A percentile compares a stretch with the other conserved stretches of the same genome.
Evolutionary conservation across 2,888 invertebrate genomes (phyloP).

Genomic region (Lucinisca nassula): DNA sequence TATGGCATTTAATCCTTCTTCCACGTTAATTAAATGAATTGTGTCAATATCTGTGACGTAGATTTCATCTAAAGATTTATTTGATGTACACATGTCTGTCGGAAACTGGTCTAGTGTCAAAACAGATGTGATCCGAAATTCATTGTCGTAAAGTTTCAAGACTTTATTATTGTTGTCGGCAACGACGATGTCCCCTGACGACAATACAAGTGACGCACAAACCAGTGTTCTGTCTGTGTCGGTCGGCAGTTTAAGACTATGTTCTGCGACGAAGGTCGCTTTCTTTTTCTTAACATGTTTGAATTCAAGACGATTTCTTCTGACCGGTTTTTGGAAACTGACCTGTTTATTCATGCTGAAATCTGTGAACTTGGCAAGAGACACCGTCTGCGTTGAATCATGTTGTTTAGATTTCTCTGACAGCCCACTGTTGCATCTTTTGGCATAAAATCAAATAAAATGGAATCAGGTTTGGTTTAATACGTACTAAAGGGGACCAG

Average conservation of each 20-base stretch:
- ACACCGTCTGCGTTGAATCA: too few relatives aligned
- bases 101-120: slow-evolving; percentile 45
- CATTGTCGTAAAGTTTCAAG: slow-evolving; percentile 52
- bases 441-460: too few relatives aligned
- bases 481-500: too few relatives aligned
- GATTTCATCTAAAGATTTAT: slow-evolving; percentile 23
- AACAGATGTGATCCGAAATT: slow-evolving; percentile 24
- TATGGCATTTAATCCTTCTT: slow-evolving; percentile 9
- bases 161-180: slow-evolving; percentile 64
- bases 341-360: too few relatives aligned
- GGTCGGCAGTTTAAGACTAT: background rate
- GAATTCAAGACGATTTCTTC: background rate
- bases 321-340: too few relatives aligned
- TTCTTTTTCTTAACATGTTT: slow-evolving; percentile 5
- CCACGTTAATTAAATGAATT: slow-evolving; percentile 28
- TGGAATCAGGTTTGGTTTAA: too few relatives aligned
- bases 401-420: too few relatives aligned
- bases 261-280: background rate
- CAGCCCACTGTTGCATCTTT: too few relatives aligned
- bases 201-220: slow-evolving; percentile 44
- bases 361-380: too few relatives aligned
- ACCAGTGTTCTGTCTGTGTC: slow-evolving; percentile 63
- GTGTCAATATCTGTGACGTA: slow-evolving; percentile 48
- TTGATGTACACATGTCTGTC: slow-evolving; percentile 58
- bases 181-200: slow-evolving; percentile 41